Evolutionary conservation across 2,113 vertebrate genomes (phyloP).

Genomic region (Picathartes gymnocephalus): DNA sequence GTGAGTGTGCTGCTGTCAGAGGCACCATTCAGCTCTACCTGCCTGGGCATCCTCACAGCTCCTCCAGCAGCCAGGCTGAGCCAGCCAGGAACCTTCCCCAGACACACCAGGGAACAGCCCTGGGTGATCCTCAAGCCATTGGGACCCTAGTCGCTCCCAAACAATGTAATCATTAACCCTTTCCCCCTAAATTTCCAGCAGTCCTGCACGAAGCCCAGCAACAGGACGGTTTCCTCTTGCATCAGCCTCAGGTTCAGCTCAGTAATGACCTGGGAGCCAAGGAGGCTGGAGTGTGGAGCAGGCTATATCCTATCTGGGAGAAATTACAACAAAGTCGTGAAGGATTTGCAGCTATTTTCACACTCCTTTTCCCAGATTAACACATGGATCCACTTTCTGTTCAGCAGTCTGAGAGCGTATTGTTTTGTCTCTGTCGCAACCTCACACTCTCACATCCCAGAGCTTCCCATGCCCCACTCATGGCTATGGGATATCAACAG

Average conservation of each 20-base stretch:
- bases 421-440: constrained; percentile 7
- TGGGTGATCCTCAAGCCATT: neutral
- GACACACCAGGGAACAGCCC: neutral
- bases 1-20: constrained; percentile 36
- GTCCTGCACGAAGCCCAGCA: accelerated
- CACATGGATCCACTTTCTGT: constrained; percentile 56
- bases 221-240: neutral
- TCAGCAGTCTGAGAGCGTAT: neutral
- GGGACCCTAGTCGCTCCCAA: neutral
- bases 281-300: neutral
- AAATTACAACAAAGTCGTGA: constrained; percentile 37
- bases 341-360: constrained; percentile 60
- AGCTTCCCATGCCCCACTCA: neutral
- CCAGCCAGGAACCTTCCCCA: neutral
- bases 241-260: neutral
- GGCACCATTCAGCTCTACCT: neutral
- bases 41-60: neutral
- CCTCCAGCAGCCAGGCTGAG: neutral
- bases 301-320: constrained; percentile 1
- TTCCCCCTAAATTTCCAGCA: neutral
- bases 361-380: constrained; percentile 58
- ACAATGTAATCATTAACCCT: neutral
- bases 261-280: neutral
- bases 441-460: neutral
- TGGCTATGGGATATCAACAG: neutral